Conservation (phyloP, 2,888 invertebrate genomes). For the Petrophora chlorosata region DNA sequence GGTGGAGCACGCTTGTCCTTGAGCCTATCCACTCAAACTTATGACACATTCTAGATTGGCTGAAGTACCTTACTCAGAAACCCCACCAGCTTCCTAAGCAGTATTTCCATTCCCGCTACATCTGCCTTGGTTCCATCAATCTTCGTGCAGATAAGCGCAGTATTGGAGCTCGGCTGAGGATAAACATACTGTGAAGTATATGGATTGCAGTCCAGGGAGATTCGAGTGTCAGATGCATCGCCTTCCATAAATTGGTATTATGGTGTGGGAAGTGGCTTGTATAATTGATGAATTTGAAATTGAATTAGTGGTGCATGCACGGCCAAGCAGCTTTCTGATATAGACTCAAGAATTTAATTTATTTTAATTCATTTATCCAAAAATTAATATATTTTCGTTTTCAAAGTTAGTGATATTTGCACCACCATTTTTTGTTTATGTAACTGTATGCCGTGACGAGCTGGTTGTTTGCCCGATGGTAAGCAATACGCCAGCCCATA, state of each 20-base stretch:
- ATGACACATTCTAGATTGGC: too few relatives aligned
- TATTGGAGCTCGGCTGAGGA: conserved; percentile 16
- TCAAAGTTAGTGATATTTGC: too few relatives aligned
- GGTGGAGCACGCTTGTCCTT: too few relatives aligned
- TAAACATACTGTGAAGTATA: conserved; percentile 24
- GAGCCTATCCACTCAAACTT: too few relatives aligned
- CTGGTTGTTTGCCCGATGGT: too few relatives aligned
- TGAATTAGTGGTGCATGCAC: background rate
- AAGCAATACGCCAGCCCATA: too few relatives aligned
- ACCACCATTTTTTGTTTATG: too few relatives aligned
- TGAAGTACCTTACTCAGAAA: background rate
- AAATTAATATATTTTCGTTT: too few relatives aligned
- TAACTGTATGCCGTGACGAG: too few relatives aligned
- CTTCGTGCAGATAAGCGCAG: conserved; percentile 28
- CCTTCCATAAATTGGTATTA: conserved; percentile 6
- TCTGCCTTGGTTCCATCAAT: conserved; percentile 22
- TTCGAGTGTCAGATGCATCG: conserved; percentile 7
- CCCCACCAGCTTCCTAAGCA: background rate
- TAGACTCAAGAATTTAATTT: too few relatives aligned
- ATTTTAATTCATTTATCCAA: too few relatives aligned
- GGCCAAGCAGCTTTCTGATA: too few relatives aligned
- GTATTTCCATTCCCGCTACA: conserved; percentile 18
- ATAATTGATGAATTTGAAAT: conserved; percentile 2
- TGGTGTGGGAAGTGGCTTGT: background rate
- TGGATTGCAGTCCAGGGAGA: conserved; percentile 20